A percentile compares a stretch with the other conserved stretches of the same genome.
Conservation (phyloP, 2,888 invertebrate genomes). For the Hermodice carunculata region DNA sequence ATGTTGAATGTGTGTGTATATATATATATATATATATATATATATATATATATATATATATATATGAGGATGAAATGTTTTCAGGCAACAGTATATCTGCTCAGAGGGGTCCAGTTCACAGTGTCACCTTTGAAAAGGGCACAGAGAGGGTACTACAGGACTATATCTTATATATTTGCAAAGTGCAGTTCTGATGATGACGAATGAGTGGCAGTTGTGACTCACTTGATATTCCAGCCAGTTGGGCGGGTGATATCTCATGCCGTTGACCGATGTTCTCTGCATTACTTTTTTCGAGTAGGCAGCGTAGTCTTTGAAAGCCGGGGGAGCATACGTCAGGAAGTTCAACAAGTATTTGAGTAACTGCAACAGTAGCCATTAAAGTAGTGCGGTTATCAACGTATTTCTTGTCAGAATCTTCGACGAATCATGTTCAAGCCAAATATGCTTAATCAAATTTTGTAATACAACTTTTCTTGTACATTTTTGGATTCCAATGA, state of each 20-base stretch:
- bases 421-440: too few relatives aligned
- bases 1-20: too few relatives aligned
- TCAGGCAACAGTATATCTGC: neutral
- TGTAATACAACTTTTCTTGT: neutral
- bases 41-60: neutral
- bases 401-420: too few relatives aligned
- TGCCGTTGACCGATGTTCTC: conserved; percentile 36
- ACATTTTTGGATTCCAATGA: too few relatives aligned
- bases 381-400: neutral
- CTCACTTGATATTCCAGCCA: conserved; percentile 43
- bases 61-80: neutral
- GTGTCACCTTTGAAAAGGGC: too few relatives aligned
- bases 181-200: too few relatives aligned
- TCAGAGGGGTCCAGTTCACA: too few relatives aligned
- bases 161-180: too few relatives aligned
- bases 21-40: too few relatives aligned
- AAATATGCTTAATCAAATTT: too few relatives aligned
- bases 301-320: conserved; percentile 30
- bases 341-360: conserved; percentile 29
- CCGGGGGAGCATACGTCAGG: conserved; percentile 28
- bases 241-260: conserved; percentile 45
- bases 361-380: conserved; percentile 3
- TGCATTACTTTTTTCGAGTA: conserved; percentile 30
- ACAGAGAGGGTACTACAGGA: too few relatives aligned
- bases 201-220: too few relatives aligned